Conservation (phyloP, 2,113 vertebrate species). For the Corythornis vintsioides region DNA sequence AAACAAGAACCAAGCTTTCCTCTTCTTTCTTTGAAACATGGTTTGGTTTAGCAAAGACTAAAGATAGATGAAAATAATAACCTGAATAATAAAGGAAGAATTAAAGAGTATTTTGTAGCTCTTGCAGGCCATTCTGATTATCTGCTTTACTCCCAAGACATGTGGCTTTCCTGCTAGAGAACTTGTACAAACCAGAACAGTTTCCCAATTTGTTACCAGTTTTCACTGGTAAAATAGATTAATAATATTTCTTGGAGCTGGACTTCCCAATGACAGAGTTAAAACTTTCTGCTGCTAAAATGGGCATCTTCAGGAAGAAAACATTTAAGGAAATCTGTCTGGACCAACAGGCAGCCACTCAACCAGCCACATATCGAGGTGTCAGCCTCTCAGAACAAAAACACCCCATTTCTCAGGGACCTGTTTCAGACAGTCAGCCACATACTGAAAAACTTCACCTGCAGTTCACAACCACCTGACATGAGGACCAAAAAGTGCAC, state of each 20-base stretch:
- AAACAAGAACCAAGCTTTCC: not conserved
- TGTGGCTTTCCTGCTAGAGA: not conserved
- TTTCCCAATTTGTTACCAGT: not conserved
- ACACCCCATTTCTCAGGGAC: not conserved
- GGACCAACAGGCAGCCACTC: not conserved
- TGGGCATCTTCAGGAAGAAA: not conserved
- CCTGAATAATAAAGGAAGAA: not conserved
- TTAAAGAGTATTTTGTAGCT: not conserved
- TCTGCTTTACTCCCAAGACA: not conserved
- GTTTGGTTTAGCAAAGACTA: not conserved
- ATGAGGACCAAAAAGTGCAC: not conserved
- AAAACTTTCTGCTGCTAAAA: not conserved
- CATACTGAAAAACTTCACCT: not conserved
- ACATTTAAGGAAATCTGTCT: not conserved
- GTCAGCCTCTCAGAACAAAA: too few relatives aligned
- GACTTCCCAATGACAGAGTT: not conserved
- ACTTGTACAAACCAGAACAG: rapidly evolving
- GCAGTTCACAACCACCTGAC: not conserved
- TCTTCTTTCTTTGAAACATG: not conserved
- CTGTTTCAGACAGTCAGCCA: not conserved
- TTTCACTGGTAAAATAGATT: not conserved
- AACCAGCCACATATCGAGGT: not conserved
- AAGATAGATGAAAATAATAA: not conserved
- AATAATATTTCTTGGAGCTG: not conserved
- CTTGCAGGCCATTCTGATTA: not conserved